A percentile compares a stretch with the other conserved stretches of the same genome.
Evolutionary conservation across 2,888 invertebrate genomes (phyloP).

Genomic region (Cyclophora albipunctata): DNA sequence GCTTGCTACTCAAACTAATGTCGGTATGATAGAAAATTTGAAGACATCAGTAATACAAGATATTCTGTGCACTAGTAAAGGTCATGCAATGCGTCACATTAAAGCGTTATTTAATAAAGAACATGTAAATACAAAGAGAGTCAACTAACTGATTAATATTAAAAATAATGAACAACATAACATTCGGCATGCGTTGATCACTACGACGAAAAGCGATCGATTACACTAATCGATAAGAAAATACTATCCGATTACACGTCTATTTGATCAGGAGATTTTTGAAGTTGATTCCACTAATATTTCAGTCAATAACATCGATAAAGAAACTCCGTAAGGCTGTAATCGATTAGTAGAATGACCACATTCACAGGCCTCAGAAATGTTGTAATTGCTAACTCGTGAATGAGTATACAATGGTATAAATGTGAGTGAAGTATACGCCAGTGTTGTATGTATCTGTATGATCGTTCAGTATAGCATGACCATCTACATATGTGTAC

Average conservation of each 20-base stretch:
- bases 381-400: slow-evolving; percentile 60
- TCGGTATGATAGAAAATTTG: slow-evolving; percentile 1
- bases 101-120: slow-evolving; percentile 36
- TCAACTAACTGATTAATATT: slow-evolving; percentile 10
- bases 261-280: neutral
- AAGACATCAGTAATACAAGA: slow-evolving; percentile 4
- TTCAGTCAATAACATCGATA: too few species aligned
- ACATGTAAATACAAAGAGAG: slow-evolving; percentile 17
- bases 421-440: slow-evolving; percentile 72
- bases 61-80: slow-evolving; percentile 31
- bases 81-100: slow-evolving; percentile 55
- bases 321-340: slow-evolving; percentile 16
- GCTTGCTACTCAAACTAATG: slow-evolving; percentile 17
- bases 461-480: slow-evolving; percentile 62
- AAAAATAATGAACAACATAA: slow-evolving; percentile 19
- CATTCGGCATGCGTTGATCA: slow-evolving; percentile 46
- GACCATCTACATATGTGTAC: slow-evolving; percentile 60
- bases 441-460: slow-evolving; percentile 66
- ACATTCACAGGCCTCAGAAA: slow-evolving; percentile 62
- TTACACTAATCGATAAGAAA: slow-evolving; percentile 16
- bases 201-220: slow-evolving; percentile 53
- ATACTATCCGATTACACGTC: slow-evolving; percentile 51
- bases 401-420: slow-evolving; percentile 55
- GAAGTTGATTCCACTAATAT: too few species aligned
- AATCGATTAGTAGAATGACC: slow-evolving; percentile 49